These are phyloP conservation scores for Megaptera novaeangliae DNA, from an alignment of 2,113 vertebrate species.

Conservation along the genomic window DNA sequence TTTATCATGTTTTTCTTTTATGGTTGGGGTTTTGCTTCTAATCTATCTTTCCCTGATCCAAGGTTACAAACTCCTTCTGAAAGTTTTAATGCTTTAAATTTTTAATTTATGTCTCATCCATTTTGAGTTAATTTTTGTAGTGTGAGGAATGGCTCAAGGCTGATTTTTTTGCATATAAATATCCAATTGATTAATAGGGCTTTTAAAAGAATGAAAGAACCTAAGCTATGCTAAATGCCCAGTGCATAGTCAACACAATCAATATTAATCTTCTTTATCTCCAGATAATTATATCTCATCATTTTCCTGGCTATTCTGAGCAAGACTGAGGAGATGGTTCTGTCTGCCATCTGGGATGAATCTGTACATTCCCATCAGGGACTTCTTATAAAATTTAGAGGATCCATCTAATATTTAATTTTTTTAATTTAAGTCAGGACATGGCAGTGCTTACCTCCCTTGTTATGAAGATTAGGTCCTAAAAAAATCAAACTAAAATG, in stretches of 20 bases:
- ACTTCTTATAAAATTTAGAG: neutral
- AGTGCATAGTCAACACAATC: neutral
- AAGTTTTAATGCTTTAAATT: neutral
- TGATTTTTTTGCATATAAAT: neutral
- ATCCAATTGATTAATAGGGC: neutral
- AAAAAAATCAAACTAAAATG: neutral
- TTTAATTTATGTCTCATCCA: neutral
- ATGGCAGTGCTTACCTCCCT: neutral
- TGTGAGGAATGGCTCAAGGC: neutral
- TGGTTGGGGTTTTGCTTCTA: neutral
- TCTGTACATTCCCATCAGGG: neutral
- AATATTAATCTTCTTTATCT: neutral
- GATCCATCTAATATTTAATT: neutral
- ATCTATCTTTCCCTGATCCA: neutral
- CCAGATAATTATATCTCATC: neutral
- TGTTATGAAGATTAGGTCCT: neutral
- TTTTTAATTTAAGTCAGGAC: neutral
- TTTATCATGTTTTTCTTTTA: neutral
- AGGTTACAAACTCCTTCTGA: neutral
- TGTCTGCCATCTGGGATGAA: neutral
- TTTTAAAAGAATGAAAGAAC: neutral
- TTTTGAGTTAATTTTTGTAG: neutral
- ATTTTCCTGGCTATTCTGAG: neutral
- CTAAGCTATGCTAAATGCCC: neutral
- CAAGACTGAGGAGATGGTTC: neutral